These are phyloP conservation scores for Caenorhabditis sp. DNA, from an alignment of 2,888 invertebrate genomes.

Conservation along the genomic window DNA sequence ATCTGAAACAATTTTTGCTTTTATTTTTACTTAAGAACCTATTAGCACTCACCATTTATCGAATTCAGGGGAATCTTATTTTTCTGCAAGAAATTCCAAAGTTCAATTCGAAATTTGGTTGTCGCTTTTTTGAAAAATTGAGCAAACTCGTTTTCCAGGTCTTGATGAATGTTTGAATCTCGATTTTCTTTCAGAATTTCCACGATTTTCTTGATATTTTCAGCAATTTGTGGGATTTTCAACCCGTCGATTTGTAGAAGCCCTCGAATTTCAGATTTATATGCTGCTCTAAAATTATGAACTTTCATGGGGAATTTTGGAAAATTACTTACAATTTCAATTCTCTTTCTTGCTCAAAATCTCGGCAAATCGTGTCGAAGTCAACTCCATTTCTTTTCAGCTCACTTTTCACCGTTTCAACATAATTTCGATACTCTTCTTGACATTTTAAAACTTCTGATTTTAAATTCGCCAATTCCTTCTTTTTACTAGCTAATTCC, in stretches of 20 bases:
- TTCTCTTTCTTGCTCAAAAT: constrained; percentile 18
- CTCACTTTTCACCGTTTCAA: constrained; percentile 11
- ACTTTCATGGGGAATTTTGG: not conserved
- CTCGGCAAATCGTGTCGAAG: constrained; percentile 9
- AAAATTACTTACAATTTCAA: constrained; percentile 23
- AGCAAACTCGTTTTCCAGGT: not conserved
- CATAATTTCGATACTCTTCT: constrained; percentile 19
- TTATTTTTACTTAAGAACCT: not conserved
- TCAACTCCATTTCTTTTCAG: constrained; percentile 14
- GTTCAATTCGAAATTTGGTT: constrained; percentile 5
- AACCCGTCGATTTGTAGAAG: not conserved
- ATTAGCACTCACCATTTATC: not conserved
- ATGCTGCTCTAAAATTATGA: constrained; percentile 8
- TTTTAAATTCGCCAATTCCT: constrained; percentile 12
- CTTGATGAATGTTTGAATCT: not conserved
- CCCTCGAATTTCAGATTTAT: not conserved
- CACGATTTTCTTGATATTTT: not conserved
- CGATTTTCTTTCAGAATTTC: constrained; percentile 3
- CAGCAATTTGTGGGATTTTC: not conserved
- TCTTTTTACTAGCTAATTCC: constrained; percentile 6
- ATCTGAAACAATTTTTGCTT: constrained; percentile 1
- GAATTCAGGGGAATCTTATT: constrained; percentile 12
- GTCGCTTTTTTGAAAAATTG: not conserved
- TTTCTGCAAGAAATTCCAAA: constrained; percentile 21
- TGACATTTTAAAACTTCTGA: not conserved